Conservation (phyloP, 2,113 vertebrate genomes). For the Connochaetes taurinus region DNA sequence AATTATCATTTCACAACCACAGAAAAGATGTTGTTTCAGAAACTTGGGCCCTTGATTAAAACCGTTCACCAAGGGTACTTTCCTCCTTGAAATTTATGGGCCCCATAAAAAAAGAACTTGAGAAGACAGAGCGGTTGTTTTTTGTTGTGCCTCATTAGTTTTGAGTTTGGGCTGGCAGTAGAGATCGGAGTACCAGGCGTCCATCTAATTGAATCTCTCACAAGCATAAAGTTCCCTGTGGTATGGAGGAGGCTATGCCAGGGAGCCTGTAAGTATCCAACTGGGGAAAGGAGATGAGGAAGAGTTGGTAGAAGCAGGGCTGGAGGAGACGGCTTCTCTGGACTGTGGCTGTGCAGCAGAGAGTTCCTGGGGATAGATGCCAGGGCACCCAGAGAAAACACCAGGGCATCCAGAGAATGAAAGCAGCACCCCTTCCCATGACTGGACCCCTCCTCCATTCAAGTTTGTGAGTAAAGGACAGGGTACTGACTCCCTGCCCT, state of each 20-base stretch:
- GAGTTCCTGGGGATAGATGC: not conserved
- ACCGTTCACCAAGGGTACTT: constrained; percentile 56
- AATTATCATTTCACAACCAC: constrained; percentile 20
- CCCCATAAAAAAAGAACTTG: constrained; percentile 72
- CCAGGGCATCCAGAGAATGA: not conserved
- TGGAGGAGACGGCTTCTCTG: not conserved
- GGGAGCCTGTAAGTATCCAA: constrained; percentile 33
- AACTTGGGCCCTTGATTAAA: constrained; percentile 62
- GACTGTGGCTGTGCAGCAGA: not conserved
- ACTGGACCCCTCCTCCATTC: not conserved
- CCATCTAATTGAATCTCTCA: constrained; percentile 78
- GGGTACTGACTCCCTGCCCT: not conserved
- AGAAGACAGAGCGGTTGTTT: constrained; percentile 76
- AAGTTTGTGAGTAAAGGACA: not conserved
- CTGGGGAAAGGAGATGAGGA: not conserved
- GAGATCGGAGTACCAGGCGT: constrained; percentile 75
- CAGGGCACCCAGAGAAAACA: not conserved
- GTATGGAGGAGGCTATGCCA: constrained; percentile 60
- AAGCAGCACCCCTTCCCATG: not conserved
- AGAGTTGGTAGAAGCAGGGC: not conserved
- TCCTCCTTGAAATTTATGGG: constrained; percentile 74
- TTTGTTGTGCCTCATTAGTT: constrained; percentile 80
- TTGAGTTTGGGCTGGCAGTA: constrained; percentile 77
- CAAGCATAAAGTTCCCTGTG: constrained; percentile 69
- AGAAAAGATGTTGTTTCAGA: constrained; percentile 54